Evolutionary conservation across 2,797 vertebrate genomes (phyloP).

Genomic region (Lagorchestes hirsutus): DNA sequence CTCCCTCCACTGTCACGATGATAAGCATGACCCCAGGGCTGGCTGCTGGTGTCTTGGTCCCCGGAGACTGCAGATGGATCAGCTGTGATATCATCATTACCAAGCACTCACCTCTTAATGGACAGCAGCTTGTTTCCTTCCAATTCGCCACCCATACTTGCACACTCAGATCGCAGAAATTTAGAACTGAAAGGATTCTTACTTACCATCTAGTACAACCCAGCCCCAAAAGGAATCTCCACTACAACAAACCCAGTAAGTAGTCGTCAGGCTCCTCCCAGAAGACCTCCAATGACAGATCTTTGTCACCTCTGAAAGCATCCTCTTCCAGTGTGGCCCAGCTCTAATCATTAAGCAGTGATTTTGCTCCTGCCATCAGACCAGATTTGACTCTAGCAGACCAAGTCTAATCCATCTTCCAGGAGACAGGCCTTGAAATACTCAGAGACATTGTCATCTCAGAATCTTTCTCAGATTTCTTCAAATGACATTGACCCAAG

Average conservation of each 20-base stretch:
- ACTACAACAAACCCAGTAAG: background rate
- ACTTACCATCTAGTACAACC: background rate
- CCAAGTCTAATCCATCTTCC: background rate
- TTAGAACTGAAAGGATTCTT: background rate
- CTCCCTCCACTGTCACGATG: slow-evolving; percentile 55
- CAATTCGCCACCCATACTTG: background rate
- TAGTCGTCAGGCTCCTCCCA: background rate
- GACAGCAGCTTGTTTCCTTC: slow-evolving; percentile 24
- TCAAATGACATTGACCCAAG: background rate
- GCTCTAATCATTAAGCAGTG: background rate
- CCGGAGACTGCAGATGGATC: slow-evolving; percentile 56
- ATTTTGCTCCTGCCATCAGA: background rate
- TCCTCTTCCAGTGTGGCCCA: background rate
- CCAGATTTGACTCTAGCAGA: background rate
- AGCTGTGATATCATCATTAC: slow-evolving; percentile 62
- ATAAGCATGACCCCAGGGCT: slow-evolving; percentile 51
- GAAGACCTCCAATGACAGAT: background rate
- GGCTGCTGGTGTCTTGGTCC: slow-evolving; percentile 21
- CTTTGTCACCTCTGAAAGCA: background rate
- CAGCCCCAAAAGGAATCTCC: background rate
- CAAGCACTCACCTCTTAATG: slow-evolving; percentile 52
- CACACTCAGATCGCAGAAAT: background rate
- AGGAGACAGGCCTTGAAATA: background rate
- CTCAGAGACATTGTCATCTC: background rate
- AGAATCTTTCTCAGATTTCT: background rate